Base-by-base conservation (phyloP, 2,888 invertebrate genomes). In the Hymenopus coronatus region DNA sequence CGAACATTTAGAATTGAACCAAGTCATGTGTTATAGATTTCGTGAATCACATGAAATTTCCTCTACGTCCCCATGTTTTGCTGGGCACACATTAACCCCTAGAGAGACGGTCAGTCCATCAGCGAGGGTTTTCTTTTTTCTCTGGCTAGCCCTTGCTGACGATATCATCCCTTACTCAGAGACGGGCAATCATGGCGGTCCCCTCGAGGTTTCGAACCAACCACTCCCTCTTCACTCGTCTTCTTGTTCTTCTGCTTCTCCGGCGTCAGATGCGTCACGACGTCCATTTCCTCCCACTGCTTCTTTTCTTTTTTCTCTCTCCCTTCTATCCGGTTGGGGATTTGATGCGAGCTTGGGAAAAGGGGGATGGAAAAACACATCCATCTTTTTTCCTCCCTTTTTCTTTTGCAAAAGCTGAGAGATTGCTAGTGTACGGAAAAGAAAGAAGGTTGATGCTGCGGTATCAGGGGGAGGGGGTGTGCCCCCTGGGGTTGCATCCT, bases 281-380 rank as follows among this genome's bases (percentile, higher is more conserved):
- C 89, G 89, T 84, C 88, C 88, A 82, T 86, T 14, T 70, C 54
- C 54, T 70, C 54, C 25, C 54, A 27, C 87, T 82, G 87, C 87
- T 87, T 70, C 54, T 70, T 87, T 87, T 82, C 87, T 87, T 82
- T 87, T 87, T 70, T 87, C 82, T 82, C 87, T 87, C 40, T 87
- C 82, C 83, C 89, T 82, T 89, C 89, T 89, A 87, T 87, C 89
- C 89, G 89, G 89, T 83, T 40, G 89, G 89, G 86, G 89, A 89
- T 86, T 84, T 88, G 87, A 87, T 87, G 87, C 82, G 87, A 87
- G 87, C 87, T 20, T 70, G 54, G 54, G 54, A 70, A 70, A 70
- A 70, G 33, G 87, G 88, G 88, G 88, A 83, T 40, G 89, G 88
- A 88, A 89, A 89, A 89, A 89, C 85, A 89, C 89, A 89, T 89